Conservation (phyloP, 64 coral and sea anemone species). For the Porites lutea region DNA sequence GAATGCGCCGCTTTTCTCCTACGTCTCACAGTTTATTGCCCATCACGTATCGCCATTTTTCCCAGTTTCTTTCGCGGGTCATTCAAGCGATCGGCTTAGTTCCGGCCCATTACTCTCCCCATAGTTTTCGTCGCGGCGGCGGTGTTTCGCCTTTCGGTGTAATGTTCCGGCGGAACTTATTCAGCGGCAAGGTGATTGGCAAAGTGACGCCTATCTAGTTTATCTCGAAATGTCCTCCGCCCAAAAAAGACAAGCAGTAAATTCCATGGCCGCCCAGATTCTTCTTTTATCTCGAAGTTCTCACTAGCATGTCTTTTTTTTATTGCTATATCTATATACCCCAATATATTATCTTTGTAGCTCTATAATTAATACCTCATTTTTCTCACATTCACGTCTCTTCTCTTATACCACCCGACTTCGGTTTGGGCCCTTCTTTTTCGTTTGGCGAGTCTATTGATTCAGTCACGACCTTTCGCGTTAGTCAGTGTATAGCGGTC, state of each 20-base stretch:
- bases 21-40: background rate
- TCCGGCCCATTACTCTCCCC: background rate
- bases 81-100: background rate
- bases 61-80: background rate
- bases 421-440: too few relatives aligned
- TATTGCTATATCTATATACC: too few relatives aligned
- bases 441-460: too few relatives aligned
- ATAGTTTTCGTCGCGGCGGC: background rate
- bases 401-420: too few relatives aligned
- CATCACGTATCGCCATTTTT: too few relatives aligned
- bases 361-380: too few relatives aligned
- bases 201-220: conserved; percentile 26
- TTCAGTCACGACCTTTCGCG: background rate
- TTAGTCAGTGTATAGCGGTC: too few relatives aligned
- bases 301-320: too few relatives aligned
- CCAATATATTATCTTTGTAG: too few relatives aligned
- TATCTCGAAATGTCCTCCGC: conserved; percentile 19
- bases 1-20: background rate
- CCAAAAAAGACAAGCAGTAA: background rate
- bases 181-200: background rate
- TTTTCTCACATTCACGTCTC: too few relatives aligned
- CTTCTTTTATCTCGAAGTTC: background rate
- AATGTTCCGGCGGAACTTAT: conserved; percentile 9
- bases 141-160: conserved; percentile 3
- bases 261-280: background rate